Percentiles rank a stretch among this genome's conserved stretches.
Evolutionary conservation across 2,797 vertebrate genomes (phyloP).

Genomic region (Danio jaintianensis): DNA sequence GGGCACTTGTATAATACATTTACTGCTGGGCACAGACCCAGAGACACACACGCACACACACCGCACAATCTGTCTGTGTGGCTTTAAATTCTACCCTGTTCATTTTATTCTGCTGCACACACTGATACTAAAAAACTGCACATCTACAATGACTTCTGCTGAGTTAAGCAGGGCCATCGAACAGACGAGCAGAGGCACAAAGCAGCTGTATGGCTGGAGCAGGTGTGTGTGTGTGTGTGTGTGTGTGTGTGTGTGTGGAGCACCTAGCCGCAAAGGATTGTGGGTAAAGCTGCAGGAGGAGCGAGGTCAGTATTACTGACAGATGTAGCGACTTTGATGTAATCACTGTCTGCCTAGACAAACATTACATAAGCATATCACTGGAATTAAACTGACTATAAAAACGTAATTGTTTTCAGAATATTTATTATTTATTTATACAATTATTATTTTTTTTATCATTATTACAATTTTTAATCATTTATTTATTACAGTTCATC

Average conservation of each 20-base stretch:
- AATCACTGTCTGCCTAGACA: neutral
- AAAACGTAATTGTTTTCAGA: neutral
- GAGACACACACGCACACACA: constrained; percentile 7
- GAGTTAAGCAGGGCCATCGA: constrained; percentile 40
- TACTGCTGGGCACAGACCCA: constrained; percentile 38
- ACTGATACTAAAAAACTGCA: constrained; percentile 32
- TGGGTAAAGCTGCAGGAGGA: constrained; percentile 16
- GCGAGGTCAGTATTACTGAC: neutral
- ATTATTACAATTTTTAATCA: too few relatives aligned
- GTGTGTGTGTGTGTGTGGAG: too few relatives aligned
- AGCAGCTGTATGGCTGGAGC: neutral
- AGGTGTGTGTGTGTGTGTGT: neutral
- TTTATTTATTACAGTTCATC: too few relatives aligned
- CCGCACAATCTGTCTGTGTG: constrained; percentile 23
- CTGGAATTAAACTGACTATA: neutral
- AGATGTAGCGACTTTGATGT: neutral
- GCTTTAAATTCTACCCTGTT: constrained; percentile 9
- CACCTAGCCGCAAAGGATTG: constrained; percentile 12
- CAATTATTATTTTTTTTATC: too few relatives aligned
- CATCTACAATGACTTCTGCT: constrained; percentile 31
- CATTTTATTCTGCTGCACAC: constrained; percentile 6
- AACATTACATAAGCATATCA: constrained; percentile 5
- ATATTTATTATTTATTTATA: too few relatives aligned
- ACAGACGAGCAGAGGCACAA: constrained; percentile 11
- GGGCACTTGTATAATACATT: constrained; percentile 34